A percentile compares a stretch with the other conserved stretches of the same genome.
phyloP scores from a whole-genome alignment of 2,797 vertebrate species.

The Coilia nasus region DNA sequence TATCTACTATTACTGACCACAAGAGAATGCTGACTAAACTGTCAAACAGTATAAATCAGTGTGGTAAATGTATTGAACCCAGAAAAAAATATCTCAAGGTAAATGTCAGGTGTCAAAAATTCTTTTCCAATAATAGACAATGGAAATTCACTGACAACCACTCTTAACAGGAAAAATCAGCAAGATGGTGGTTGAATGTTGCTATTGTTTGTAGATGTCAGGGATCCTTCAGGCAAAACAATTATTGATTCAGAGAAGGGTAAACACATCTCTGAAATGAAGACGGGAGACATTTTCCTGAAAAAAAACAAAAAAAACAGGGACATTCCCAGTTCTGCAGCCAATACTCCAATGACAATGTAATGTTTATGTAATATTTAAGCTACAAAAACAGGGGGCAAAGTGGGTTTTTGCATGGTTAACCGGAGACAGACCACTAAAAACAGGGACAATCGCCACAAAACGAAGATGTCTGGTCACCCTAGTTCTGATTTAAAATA shows the following conservation, averaged over 20 bases:
- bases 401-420: too few relatives aligned
- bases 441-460: too few relatives aligned
- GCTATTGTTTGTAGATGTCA: neutral
- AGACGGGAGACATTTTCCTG: neutral
- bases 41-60: neutral
- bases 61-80: neutral
- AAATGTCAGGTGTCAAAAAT: neutral
- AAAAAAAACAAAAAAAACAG: neutral
- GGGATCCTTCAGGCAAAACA: neutral
- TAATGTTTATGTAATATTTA: too few relatives aligned
- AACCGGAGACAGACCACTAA: too few relatives aligned
- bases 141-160: neutral
- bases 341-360: too few relatives aligned
- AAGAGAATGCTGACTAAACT: neutral
- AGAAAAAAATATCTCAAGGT: neutral
- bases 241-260: constrained; percentile 2
- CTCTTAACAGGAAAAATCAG: neutral
- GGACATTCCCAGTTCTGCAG: neutral
- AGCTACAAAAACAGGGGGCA: too few relatives aligned
- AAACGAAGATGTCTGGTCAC: neutral
- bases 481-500: neutral
- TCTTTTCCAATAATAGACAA: neutral
- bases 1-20: neutral
- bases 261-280: constrained; percentile 4
- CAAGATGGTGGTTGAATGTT: neutral